A percentile compares a stretch with the other conserved stretches of the same genome.
These are phyloP conservation scores for Ariopsis seemanni DNA, from an alignment of 2,113 vertebrate genomes.

Conservation along the genomic window DNA sequence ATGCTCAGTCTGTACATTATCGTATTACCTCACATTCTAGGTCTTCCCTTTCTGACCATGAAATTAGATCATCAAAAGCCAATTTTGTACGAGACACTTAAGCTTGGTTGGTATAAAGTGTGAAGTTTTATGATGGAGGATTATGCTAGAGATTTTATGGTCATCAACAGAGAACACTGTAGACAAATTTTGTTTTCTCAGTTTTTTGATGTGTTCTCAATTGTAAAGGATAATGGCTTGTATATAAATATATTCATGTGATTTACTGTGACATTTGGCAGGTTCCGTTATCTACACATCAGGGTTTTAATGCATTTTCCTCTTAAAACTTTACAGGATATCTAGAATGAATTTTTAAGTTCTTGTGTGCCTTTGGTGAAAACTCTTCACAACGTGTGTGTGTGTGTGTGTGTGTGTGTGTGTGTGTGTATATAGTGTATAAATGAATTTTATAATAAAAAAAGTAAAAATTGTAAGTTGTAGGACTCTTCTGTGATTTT, in stretches of 20 bases:
- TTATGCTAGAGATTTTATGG: background rate
- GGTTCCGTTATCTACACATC: constrained; percentile 40
- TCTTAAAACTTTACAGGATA: background rate
- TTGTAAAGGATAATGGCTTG: constrained; percentile 6
- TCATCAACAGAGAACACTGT: background rate
- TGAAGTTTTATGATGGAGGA: background rate
- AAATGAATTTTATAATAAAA: constrained; percentile 50
- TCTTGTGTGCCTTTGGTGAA: constrained; percentile 20
- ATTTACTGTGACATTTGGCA: constrained; percentile 27
- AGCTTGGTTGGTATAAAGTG: background rate
- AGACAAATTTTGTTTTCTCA: background rate
- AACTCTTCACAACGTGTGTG: background rate
- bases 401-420: too few species aligned
- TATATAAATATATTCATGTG: constrained; percentile 9
- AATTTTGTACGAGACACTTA: background rate
- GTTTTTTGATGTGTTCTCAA: background rate
- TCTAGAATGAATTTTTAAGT: background rate
- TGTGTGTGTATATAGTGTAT: constrained; percentile 46
- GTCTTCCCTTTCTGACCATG: background rate
- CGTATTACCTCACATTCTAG: constrained; percentile 26
- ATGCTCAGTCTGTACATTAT: background rate
- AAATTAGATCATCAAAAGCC: constrained; percentile 11
- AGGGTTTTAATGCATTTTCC: constrained; percentile 18
- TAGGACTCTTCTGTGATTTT: background rate
- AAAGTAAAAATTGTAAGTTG: background rate